phyloP scores from a whole-genome alignment of 1,140 invertebrate species.

The Campodea augens region DNA sequence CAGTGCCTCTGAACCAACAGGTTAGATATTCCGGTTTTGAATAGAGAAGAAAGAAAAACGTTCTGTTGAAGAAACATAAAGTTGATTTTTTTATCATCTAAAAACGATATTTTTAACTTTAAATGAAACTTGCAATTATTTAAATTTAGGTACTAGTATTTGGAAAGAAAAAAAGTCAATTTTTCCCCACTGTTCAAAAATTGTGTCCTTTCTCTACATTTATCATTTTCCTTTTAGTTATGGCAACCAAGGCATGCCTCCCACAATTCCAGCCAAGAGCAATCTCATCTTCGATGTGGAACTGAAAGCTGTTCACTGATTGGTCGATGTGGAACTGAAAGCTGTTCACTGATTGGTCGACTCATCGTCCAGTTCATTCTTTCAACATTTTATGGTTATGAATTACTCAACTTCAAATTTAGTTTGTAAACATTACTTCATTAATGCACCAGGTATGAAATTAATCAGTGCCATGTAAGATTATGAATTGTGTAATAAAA shows the following conservation, averaged over 20 bases:
- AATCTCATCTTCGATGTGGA: slow-evolving; percentile 74
- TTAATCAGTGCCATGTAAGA: neutral
- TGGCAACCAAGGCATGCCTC: slow-evolving; percentile 55
- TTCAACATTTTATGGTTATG: neutral
- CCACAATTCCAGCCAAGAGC: slow-evolving; percentile 63
- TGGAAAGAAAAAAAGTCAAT: too few relatives aligned
- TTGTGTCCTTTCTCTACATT: too few relatives aligned
- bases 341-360: too few relatives aligned
- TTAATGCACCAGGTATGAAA: neutral
- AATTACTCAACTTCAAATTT: neutral
- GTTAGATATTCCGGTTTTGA: too few relatives aligned
- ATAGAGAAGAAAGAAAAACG: too few relatives aligned
- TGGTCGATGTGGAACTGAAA: slow-evolving; percentile 3
- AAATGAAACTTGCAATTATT: too few relatives aligned
- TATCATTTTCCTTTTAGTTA: slow-evolving; percentile 37
- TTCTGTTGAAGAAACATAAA: too few relatives aligned
- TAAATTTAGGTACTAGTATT: too few relatives aligned
- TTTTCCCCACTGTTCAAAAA: too few relatives aligned
- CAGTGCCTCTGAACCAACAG: too few relatives aligned
- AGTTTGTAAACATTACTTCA: neutral
- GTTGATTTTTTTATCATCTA: too few relatives aligned
- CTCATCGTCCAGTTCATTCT: neutral
- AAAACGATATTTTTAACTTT: too few relatives aligned
- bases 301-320: slow-evolving; percentile 56
- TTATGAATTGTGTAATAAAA: neutral